Percentiles rank a stretch among this genome's conserved stretches.
Evolutionary conservation across 2,888 invertebrate genomes (phyloP).

Genomic region (Polyommatus iphigenia): DNA sequence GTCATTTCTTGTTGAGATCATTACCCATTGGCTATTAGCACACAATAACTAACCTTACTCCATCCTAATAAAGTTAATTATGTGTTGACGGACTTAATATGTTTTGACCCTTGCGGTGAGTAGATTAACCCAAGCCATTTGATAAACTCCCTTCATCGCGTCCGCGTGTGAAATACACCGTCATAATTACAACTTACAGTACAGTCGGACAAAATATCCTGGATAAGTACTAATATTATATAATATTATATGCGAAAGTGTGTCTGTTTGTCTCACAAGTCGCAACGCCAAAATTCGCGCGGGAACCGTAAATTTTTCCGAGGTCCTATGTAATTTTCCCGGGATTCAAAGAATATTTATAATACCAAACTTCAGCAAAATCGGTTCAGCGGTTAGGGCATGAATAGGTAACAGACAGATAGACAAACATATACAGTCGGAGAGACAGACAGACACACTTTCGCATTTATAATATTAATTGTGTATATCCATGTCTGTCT

Average conservation of each 20-base stretch:
- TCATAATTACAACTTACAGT: conserved; percentile 26
- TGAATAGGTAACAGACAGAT: no score
- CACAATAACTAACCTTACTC: background rate
- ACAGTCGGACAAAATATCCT: conserved; percentile 12
- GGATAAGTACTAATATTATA: background rate
- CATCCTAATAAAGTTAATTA: background rate
- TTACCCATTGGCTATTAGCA: background rate
- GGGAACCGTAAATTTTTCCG: no score
- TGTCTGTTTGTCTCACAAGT: background rate
- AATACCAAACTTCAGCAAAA: no score
- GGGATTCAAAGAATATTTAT: no score
- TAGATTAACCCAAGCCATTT: conserved; percentile 19
- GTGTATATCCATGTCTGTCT: no score
- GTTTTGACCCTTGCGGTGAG: conserved; percentile 21
- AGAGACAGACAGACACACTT: no score
- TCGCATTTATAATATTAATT: no score
- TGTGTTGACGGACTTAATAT: background rate
- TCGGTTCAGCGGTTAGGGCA: no score
- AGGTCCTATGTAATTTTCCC: no score
- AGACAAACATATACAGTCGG: no score
- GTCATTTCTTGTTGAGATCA: background rate
- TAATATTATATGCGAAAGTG: background rate
- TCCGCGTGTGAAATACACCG: conserved; percentile 17
- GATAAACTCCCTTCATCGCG: conserved; percentile 19
- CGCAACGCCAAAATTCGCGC: no score